A percentile compares a stretch with the other conserved stretches of the same genome.
These are phyloP conservation scores for Crematogaster levior DNA, from an alignment of 2,888 invertebrate genomes.

Conservation along the genomic window DNA sequence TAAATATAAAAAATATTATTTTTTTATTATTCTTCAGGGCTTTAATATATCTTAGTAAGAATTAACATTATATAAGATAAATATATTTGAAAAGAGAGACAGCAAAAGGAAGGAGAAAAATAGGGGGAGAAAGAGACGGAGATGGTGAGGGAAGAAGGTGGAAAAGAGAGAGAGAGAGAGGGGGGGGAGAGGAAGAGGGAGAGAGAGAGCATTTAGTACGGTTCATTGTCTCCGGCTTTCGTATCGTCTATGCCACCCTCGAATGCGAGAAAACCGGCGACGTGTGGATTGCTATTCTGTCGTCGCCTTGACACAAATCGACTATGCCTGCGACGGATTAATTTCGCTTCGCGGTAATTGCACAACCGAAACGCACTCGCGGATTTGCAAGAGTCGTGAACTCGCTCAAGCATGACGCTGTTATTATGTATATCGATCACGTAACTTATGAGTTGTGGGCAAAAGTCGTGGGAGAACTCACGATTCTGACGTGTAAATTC, in stretches of 20 bases:
- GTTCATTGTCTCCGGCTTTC: slow-evolving; percentile 57
- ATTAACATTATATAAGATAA: slow-evolving; percentile 3
- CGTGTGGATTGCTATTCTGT: slow-evolving; percentile 55
- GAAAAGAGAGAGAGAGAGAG: not conserved
- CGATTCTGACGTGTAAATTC: not conserved
- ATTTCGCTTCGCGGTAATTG: slow-evolving; percentile 80
- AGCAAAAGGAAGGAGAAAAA: too few relatives aligned
- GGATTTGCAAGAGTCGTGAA: slow-evolving; percentile 69
- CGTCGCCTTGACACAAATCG: slow-evolving; percentile 81
- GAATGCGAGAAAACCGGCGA: slow-evolving; percentile 62
- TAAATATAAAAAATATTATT: not conserved
- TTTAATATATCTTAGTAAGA: not conserved
- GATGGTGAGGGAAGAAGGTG: too few relatives aligned
- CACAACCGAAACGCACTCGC: slow-evolving; percentile 76
- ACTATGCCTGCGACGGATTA: slow-evolving; percentile 77
- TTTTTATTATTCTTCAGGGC: too few relatives aligned
- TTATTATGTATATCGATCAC: slow-evolving; percentile 46
- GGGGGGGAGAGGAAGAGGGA: not conserved
- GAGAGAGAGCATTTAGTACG: not conserved
- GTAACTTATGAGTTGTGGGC: slow-evolving; percentile 24
- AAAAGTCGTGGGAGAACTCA: slow-evolving; percentile 56
- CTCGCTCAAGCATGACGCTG: slow-evolving; percentile 47
- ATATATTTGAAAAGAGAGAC: not conserved
- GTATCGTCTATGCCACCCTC: slow-evolving; percentile 49
- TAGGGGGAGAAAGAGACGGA: too few relatives aligned